Evolutionary conservation across 2,113 vertebrate genomes (phyloP).

Genomic region (Thalassarche chlororhynchos): DNA sequence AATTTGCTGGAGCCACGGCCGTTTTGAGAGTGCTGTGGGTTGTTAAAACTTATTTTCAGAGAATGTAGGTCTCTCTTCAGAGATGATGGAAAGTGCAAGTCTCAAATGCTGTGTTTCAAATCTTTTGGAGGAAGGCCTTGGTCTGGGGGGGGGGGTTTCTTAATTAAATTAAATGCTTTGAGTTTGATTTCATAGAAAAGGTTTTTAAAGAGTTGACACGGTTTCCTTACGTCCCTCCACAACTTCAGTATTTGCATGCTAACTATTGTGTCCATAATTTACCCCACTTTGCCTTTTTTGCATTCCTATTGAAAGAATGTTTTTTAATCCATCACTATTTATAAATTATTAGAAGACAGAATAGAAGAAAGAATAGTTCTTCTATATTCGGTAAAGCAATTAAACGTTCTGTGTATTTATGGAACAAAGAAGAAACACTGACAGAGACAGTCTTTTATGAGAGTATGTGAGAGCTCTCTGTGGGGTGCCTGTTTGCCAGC

Average conservation of each 20-base stretch:
- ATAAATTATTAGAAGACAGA: background rate
- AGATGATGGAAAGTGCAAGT: accelerated
- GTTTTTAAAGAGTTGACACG: background rate
- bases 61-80: background rate
- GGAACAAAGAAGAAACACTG: background rate
- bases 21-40: background rate
- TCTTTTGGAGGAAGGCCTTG: background rate
- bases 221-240: background rate
- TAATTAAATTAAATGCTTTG: background rate
- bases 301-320: background rate
- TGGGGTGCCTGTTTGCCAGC: background rate
- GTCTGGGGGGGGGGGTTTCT: background rate
- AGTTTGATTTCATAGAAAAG: background rate
- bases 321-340: background rate
- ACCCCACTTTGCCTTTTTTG: background rate
- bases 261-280: background rate
- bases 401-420: background rate
- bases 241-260: background rate
- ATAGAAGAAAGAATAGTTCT: background rate
- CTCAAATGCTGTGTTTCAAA: background rate
- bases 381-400: background rate
- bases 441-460: background rate
- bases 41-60: background rate
- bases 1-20: background rate
- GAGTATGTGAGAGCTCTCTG: background rate